A percentile compares a stretch with the other conserved stretches of the same genome.
These are phyloP conservation scores for Epicauta chinensis DNA, from an alignment of 1,140 invertebrate genomes.

Conservation along the genomic window DNA sequence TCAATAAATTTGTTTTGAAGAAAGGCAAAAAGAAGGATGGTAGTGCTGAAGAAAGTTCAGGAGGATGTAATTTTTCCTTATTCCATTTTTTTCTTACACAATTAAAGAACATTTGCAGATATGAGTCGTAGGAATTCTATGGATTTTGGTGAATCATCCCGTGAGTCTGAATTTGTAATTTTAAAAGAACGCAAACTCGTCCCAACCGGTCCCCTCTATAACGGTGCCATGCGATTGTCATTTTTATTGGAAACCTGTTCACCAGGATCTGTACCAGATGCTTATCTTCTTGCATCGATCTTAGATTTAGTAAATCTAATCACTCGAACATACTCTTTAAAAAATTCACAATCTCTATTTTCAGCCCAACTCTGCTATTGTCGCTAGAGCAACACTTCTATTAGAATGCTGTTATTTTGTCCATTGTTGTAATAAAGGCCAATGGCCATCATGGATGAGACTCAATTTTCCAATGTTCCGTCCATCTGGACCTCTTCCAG, in stretches of 20 bases:
- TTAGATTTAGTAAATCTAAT: constrained; percentile 76
- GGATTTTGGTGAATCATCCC: constrained; percentile 67
- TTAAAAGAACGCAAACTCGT: constrained; percentile 79
- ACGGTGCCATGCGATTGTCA: constrained; percentile 77
- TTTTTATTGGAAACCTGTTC: constrained; percentile 92
- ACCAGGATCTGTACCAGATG: constrained; percentile 92
- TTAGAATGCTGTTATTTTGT: constrained; percentile 96
- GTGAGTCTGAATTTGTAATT: constrained; percentile 80
- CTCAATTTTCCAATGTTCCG: constrained; percentile 74
- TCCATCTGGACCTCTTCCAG: constrained; percentile 58
- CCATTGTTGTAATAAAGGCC: constrained; percentile 94
- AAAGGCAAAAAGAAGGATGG: constrained; percentile 83
- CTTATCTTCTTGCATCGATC: constrained; percentile 89
- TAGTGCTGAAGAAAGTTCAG: constrained; percentile 74
- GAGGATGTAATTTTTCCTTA: constrained; percentile 55
- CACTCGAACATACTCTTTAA: neutral
- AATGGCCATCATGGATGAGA: constrained; percentile 97
- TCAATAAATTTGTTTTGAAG: constrained; percentile 61
- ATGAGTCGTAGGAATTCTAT: constrained; percentile 76
- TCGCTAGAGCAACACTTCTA: constrained; percentile 81
- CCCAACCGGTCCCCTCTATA: constrained; percentile 61
- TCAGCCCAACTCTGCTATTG: constrained; percentile 88
- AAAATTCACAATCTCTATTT: constrained; percentile 37
- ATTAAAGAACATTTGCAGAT: constrained; percentile 47
- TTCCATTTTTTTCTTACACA: neutral